phyloP scores from a whole-genome alignment of 35 echinoderm and acorn worm species.

The Anneissia japonica region DNA sequence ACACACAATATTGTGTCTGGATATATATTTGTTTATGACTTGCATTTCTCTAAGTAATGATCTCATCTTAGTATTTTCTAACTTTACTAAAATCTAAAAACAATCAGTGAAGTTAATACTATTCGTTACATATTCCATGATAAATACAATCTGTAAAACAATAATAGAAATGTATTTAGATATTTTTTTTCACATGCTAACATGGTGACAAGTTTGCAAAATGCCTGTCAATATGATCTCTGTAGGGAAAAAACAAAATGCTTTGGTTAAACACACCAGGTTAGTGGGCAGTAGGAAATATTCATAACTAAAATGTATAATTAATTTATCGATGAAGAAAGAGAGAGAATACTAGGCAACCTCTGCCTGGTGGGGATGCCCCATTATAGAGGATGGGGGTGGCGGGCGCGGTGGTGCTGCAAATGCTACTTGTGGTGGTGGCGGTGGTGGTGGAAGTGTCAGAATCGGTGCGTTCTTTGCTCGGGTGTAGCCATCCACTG shows the following conservation, averaged over 20 bases:
- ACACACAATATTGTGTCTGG: too few species aligned
- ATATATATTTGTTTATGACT: too few species aligned
- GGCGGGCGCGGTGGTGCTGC: not conserved
- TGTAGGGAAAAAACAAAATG: not conserved
- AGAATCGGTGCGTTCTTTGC: not conserved
- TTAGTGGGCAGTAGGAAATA: not conserved
- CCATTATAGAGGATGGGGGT: slow-evolving; percentile 21
- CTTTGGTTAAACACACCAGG: not conserved
- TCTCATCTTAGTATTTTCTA: too few species aligned
- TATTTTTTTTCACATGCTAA: not conserved
- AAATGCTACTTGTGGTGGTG: not conserved
- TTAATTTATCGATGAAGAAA: not conserved
- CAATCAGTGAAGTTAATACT: too few species aligned
- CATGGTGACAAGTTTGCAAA: not conserved
- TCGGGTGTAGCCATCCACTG: not conserved
- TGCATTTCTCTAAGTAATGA: too few species aligned
- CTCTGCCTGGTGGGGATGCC: not conserved
- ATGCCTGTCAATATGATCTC: not conserved
- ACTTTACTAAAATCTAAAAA: too few species aligned
- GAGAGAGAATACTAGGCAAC: not conserved
- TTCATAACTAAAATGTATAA: not conserved
- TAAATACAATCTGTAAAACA: not conserved
- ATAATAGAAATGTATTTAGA: not conserved
- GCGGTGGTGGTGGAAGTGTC: slow-evolving; percentile 1
- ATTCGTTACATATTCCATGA: too few species aligned